Conservation (phyloP, 2,888 invertebrate species). For the Meta bourneti region DNA sequence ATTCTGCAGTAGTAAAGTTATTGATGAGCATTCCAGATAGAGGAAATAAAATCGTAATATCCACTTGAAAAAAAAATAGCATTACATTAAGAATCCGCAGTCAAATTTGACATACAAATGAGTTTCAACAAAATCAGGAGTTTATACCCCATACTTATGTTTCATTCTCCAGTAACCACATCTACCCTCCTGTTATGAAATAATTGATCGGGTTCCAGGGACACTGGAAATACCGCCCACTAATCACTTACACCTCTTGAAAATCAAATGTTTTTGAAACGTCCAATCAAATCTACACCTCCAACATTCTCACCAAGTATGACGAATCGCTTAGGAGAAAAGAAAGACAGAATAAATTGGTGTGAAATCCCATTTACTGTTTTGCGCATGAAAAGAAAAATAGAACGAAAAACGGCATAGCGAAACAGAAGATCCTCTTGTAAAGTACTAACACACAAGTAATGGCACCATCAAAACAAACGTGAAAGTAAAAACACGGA, state of each 20-base stretch:
- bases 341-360: slow-evolving; percentile 38
- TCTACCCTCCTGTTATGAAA: not conserved
- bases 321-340: slow-evolving; percentile 8
- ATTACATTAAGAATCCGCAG: too few relatives aligned
- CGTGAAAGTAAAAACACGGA: not conserved
- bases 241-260: slow-evolving; percentile 24
- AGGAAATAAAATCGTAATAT: too few relatives aligned
- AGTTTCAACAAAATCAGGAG: too few relatives aligned
- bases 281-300: slow-evolving; percentile 40
- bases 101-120: too few relatives aligned
- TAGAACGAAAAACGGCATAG: not conserved
- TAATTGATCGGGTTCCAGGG: slow-evolving; percentile 23
- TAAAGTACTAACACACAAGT: slow-evolving; percentile 48
- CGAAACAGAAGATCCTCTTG: slow-evolving; percentile 47
- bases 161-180: not conserved
- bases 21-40: too few relatives aligned
- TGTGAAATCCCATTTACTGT: slow-evolving; percentile 39
- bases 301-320: slow-evolving; percentile 5
- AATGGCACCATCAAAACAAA: slow-evolving; percentile 39
- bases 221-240: slow-evolving; percentile 35
- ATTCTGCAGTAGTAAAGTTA: too few relatives aligned
- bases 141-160: too few relatives aligned
- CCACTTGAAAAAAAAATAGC: too few relatives aligned
- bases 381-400: slow-evolving; percentile 28
- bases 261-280: slow-evolving; percentile 52